Conservation (phyloP, 2,797 vertebrate species). For the Tragopan temminckii region DNA sequence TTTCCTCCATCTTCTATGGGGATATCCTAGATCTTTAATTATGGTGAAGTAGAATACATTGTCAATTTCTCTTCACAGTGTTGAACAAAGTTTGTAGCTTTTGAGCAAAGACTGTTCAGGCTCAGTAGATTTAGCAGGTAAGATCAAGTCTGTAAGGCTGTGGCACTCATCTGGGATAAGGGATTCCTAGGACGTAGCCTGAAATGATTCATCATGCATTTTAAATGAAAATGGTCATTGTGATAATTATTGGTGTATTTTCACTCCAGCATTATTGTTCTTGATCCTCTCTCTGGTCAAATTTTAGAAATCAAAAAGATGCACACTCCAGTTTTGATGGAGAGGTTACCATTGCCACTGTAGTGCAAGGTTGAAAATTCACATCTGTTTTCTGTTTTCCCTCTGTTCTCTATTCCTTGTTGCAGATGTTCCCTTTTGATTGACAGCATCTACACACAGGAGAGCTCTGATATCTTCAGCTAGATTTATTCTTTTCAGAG, state of each 20-base stretch:
- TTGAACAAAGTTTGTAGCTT: neutral
- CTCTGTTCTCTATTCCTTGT: neutral
- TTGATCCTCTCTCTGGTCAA: neutral
- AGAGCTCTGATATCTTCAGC: neutral
- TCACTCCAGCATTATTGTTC: neutral
- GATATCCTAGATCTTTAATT: neutral
- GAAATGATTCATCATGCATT: neutral
- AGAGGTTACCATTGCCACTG: accelerated
- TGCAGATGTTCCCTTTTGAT: neutral
- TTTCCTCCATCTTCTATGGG: neutral
- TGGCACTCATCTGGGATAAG: neutral
- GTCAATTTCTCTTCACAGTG: accelerated
- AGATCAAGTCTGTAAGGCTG: neutral
- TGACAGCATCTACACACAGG: neutral
- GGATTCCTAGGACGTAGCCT: neutral
- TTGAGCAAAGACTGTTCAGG: neutral
- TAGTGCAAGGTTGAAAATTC: neutral
- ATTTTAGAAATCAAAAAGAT: neutral
- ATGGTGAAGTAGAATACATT: neutral
- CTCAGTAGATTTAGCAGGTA: neutral
- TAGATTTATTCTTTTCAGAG: constrained; percentile 2
- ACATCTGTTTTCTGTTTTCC: neutral
- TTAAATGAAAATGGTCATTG: neutral
- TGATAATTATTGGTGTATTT: neutral
- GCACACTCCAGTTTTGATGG: neutral